Percentiles rank a stretch among this genome's conserved stretches.
Conservation (phyloP, 2,113 vertebrate genomes). For the Sigmodon hispidus region DNA sequence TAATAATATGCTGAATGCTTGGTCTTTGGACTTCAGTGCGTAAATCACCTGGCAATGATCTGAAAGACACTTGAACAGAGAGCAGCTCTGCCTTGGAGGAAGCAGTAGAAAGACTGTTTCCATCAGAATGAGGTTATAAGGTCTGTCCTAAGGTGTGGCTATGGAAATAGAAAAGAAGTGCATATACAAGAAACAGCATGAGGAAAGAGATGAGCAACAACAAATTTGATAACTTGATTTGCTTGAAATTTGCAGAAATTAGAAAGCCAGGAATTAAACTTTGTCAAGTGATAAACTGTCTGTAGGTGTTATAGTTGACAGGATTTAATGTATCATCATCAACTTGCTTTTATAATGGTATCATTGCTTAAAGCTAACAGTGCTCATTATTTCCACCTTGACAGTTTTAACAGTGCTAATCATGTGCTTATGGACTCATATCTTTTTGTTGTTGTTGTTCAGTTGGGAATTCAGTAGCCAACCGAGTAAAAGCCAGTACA, state of each 20-base stretch:
- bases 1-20: neutral
- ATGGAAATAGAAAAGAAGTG: neutral
- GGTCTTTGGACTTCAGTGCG: neutral
- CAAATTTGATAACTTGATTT: neutral
- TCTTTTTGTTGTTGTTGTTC: conserved; percentile 34
- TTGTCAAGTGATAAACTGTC: neutral
- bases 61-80: neutral
- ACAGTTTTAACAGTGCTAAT: conserved; percentile 1
- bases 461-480: neutral
- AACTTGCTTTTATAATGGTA: neutral
- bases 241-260: neutral
- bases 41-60: neutral
- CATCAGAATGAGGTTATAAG: neutral
- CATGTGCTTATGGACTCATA: neutral
- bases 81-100: neutral
- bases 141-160: neutral
- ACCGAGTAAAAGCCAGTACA: neutral
- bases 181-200: neutral
- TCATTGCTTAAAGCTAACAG: conserved; percentile 11
- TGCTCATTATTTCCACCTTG: neutral
- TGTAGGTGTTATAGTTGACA: neutral
- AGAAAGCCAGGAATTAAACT: neutral
- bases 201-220: neutral
- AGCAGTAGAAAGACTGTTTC: neutral
- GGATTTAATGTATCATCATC: neutral